Evolutionary conservation across 2,888 invertebrate species (phyloP), one percentile per base, ranked within the genome.

Genomic region (Odontocerum albicorne): DNA sequence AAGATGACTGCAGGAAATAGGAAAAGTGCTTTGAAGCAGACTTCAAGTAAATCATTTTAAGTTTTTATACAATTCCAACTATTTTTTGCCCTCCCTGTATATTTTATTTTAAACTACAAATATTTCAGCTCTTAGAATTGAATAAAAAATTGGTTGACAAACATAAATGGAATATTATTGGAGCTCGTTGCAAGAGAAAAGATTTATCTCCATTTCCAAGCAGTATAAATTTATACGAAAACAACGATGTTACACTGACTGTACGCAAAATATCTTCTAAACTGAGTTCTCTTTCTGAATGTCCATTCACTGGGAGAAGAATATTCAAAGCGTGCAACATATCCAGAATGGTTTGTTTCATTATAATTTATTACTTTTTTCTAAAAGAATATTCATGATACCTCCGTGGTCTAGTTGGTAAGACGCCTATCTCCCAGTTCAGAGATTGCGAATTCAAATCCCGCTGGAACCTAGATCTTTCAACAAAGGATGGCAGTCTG

Each of bases 261-360:
- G 10, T 10, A 19, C 19, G 19, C 7, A 32, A 17, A 20, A 44
- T 32, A 12, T 12, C 44, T 16, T 16, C 16, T 15, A 15, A 16
- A 19, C 32, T 44, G 12, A 44, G 33, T 12, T 13, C 19, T 16
- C 15, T 44, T 4, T 13, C 44, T 2, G 32, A 44, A 32, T 44
- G 44, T 17, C 44, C 44, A 13, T 19, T 44, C 12, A 33, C 32
- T 19, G 32, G 32, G 6, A 31, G 32, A 44, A 31, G 19, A 32
- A 27, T 16, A 2, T 44, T 16, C 12, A 32, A 10, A 6, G 12
- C 17, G 7, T 44, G 44, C 19, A 44, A 31, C 19, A 16, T 44
- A 7, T 44, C 44, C 7, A 12, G 32, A 17, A 19, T 44, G 44
- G 44, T 44, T 19, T 16, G 10, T 16, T 17, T 7, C 27, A 27